These are phyloP conservation scores for Phalanger gymnotis DNA, from an alignment of 2,797 vertebrate species.

Conservation along the genomic window DNA sequence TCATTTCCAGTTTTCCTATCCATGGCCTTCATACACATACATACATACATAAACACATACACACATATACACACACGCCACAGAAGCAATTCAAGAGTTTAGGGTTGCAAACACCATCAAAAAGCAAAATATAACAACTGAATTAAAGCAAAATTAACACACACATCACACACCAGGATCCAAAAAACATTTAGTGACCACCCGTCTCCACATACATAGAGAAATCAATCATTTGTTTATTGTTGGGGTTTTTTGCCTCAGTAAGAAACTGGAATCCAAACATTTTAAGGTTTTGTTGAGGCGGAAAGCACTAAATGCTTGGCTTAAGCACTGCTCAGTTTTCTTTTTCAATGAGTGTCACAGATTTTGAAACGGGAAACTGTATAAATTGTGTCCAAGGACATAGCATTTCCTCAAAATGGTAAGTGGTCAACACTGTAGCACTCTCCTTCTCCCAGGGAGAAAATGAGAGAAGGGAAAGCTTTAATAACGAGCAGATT, in stretches of 20 bases:
- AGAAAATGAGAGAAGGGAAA: neutral
- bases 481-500: neutral
- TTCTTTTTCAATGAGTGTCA: slow-evolving; percentile 10
- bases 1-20: neutral
- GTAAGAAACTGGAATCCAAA: slow-evolving; percentile 12
- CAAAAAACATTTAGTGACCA: neutral
- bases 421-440: slow-evolving; percentile 34
- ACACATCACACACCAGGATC: neutral
- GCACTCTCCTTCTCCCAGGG: neutral
- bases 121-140: slow-evolving; percentile 54
- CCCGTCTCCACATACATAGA: slow-evolving; percentile 15
- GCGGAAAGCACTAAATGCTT: slow-evolving; percentile 29
- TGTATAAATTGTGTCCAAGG: slow-evolving; percentile 40
- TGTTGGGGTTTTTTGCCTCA: neutral
- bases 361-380: slow-evolving; percentile 54
- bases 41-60: slow-evolving; percentile 17
- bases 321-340: slow-evolving; percentile 17
- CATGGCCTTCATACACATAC: slow-evolving; percentile 21
- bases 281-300: slow-evolving; percentile 73
- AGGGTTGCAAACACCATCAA: slow-evolving; percentile 35
- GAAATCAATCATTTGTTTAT: neutral
- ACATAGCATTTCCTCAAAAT: slow-evolving; percentile 44
- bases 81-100: slow-evolving; percentile 34
- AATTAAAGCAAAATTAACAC: slow-evolving; percentile 51
- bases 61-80: neutral